A percentile compares a stretch with the other conserved stretches of the same genome.
Conservation (phyloP, 2,888 invertebrate species). For the Yponomeuta evonymella region DNA sequence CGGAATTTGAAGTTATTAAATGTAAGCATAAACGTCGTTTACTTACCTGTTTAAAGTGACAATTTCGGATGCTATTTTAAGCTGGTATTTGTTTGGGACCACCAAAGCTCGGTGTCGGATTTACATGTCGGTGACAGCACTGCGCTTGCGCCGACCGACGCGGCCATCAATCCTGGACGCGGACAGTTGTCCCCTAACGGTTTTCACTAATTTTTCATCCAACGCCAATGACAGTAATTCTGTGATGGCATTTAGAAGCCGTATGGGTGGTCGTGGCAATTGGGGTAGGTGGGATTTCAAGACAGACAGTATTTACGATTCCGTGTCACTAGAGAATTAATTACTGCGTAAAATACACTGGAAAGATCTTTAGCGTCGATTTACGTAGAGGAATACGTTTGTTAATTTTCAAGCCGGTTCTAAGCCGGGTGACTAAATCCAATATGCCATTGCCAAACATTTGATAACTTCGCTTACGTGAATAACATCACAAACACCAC, state of each 20-base stretch:
- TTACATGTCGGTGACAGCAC: conserved; percentile 17
- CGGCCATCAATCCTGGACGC: conserved; percentile 51
- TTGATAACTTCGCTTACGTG: not conserved
- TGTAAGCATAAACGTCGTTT: too few relatives aligned
- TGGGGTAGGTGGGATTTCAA: not conserved
- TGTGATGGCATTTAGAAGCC: not conserved
- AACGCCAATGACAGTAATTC: conserved; percentile 1
- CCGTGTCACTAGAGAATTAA: too few relatives aligned
- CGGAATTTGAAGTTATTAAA: too few relatives aligned
- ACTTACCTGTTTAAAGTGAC: not conserved
- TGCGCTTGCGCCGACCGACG: conserved; percentile 32
- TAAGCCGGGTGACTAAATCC: not conserved
- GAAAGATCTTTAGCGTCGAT: too few relatives aligned
- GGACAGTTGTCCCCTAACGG: conserved; percentile 32
- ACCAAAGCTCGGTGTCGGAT: conserved; percentile 15
- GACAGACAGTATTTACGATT: too few relatives aligned
- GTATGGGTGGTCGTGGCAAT: conserved; percentile 10
- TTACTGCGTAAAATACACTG: too few relatives aligned
- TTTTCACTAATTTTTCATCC: conserved; percentile 43
- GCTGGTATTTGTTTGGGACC: not conserved
- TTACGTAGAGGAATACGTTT: too few relatives aligned
- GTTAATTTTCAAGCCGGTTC: not conserved
- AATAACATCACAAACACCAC: not conserved
- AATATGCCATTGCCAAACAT: not conserved
- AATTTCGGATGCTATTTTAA: not conserved